Evolutionary conservation across 1,140 invertebrate species (phyloP), one percentile per base, ranked within the genome.

Genomic region (Listronotus oregonensis): DNA sequence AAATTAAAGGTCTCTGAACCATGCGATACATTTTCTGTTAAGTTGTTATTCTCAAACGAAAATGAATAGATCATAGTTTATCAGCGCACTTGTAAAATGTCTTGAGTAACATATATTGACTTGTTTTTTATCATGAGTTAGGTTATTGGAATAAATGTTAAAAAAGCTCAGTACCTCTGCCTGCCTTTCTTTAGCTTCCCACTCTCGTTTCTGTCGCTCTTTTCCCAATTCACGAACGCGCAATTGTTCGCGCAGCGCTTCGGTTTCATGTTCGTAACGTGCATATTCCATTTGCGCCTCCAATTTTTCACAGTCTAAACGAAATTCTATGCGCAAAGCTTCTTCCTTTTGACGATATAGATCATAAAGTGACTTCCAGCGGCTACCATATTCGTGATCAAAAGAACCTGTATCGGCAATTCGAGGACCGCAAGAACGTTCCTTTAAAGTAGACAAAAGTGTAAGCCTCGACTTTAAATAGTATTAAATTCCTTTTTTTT

Each of bases 261-360:
- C 91, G 21, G 93, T 94, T 77, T 95, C 92, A 74, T 95, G 92
- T 77, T 96, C 93, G 78, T 92, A 92, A 74, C 91, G 87, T 6
- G 94, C 93, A 77, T 90, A 94, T 77, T 97, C 94, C 91, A 97
- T 96, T 79, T 97, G 95, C 54, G 94, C 92, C 73, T 96, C 92
- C 0, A 98, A 79, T 74, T 96, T 95, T 52, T 94, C 91, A 77
- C 93, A 89, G 74, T 95, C 93, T 78, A 92, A 86, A 67, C 90
- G 86, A 80, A 98, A 88, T 80, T 99, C 96, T 63, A 90, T 86
- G 75, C 96, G 94, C 0, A 99, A 79, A 9, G 93, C 90, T 62
- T 94, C 89, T 75, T 94, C 88, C 69, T 96, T 95, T 72, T 95
- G 90, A 70, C 94, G 91, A 74, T 93, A 95, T 3, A 97, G 80